These are phyloP conservation scores for Trochalopteron elliotii DNA, from an alignment of 2,113 vertebrate species.

Conservation along the genomic window DNA sequence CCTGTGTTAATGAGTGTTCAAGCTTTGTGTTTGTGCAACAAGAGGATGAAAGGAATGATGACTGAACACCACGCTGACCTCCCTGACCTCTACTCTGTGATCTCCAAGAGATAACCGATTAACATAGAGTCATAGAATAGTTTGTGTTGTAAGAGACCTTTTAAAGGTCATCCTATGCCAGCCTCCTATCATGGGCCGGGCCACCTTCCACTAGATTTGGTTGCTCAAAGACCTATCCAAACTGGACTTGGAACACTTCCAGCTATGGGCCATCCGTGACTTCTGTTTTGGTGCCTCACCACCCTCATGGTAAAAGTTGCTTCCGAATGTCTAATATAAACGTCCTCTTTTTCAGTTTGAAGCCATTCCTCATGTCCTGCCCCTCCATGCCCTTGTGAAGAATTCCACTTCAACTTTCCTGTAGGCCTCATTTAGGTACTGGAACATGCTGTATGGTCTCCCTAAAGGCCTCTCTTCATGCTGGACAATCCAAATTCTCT, in stretches of 20 bases:
- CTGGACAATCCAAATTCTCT: background rate
- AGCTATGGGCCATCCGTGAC: background rate
- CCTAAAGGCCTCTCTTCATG: background rate
- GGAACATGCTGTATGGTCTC: background rate
- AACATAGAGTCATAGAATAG: background rate
- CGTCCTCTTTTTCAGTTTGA: background rate
- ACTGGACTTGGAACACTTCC: background rate
- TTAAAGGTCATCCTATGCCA: background rate
- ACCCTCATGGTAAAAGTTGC: background rate
- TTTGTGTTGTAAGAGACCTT: background rate
- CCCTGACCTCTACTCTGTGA: background rate
- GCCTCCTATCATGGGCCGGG: no score
- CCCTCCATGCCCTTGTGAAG: background rate
- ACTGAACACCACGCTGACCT: background rate
- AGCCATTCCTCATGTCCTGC: background rate
- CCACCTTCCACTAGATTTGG: background rate
- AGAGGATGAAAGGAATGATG: background rate
- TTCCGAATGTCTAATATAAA: background rate
- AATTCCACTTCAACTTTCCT: background rate
- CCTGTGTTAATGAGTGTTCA: background rate
- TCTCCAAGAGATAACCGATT: background rate
- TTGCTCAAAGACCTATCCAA: background rate
- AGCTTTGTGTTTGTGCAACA: background rate
- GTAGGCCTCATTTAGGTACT: background rate
- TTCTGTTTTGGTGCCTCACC: background rate